Evolutionary conservation across 2,113 vertebrate genomes (phyloP), one percentile per base, ranked within the genome.

Genomic region (Ondatra zibethicus): DNA sequence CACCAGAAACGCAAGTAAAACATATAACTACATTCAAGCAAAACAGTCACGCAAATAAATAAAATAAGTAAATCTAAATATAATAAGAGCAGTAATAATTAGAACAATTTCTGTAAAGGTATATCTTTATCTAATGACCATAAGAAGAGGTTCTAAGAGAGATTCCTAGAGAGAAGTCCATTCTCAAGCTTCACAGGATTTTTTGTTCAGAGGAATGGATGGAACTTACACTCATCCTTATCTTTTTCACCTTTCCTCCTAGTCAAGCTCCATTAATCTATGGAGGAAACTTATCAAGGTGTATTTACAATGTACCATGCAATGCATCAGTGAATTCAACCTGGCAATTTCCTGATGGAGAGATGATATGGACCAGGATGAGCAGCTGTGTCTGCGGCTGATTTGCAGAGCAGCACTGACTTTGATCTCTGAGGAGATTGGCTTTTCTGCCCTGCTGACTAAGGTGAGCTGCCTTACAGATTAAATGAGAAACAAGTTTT

Each of bases 231-330:
- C 94, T 94, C 55, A 50, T 27, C n/a, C 55, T 92, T 97, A 95
- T 91, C 95, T 93, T 77, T 47, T 36, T 65, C 50, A 7, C 89
- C 66, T 94, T 97, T 91, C 76, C 87, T 73, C 73, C 61, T 29
- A 77, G 96, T 85, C 91, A 96, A 75, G 92, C 88, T 92, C 93
- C 94, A 93, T 96, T 96, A 97, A 97, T 92, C 77, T 95, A 93
- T 42, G 93, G 93, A 88, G 94, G 82, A 89, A 97, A 93, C 94
- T 88, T 97, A 97, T 97, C 98, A 97, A 94, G 85, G 93, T 93
- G 66, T 93, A 93, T 95, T 97, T 98, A 95, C 96, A 96, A 96
- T 31, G 55, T 82, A 58, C 39, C 92, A 78, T 39, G 8, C 7
- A 78, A 78, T 45, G 96, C 75, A 36, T 87, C 7, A 21, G 70